phyloP scores from a whole-genome alignment of 2,888 invertebrate genomes.

The Cryptus armator region DNA sequence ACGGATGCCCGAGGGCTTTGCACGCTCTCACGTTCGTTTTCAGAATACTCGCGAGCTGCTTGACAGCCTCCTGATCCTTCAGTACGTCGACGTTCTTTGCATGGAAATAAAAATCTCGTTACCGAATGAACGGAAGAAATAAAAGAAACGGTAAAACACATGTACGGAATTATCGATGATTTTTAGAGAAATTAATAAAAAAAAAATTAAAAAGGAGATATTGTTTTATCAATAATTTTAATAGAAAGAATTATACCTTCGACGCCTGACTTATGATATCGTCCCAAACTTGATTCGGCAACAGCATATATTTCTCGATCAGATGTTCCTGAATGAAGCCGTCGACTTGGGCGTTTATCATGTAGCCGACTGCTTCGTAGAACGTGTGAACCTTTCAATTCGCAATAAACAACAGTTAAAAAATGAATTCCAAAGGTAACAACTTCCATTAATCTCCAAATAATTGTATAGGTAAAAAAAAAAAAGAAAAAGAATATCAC shows the following conservation, averaged over 20 bases:
- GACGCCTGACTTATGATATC: slow-evolving; percentile 98
- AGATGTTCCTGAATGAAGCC: slow-evolving; percentile 95
- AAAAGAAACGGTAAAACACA: neutral
- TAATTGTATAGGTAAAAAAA: neutral
- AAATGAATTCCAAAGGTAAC: neutral
- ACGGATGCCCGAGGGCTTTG: slow-evolving; percentile 98
- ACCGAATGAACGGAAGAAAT: neutral
- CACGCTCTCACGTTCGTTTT: slow-evolving; percentile 99
- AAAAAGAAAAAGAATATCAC: neutral
- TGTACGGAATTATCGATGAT: neutral
- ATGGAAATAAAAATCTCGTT: slow-evolving; percentile 27
- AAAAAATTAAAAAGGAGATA: too few relatives aligned
- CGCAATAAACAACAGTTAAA: slow-evolving; percentile 30
- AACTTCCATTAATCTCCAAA: neutral
- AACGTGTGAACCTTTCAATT: slow-evolving; percentile 93
- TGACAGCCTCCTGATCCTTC: slow-evolving; percentile 98
- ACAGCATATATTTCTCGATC: slow-evolving; percentile 98
- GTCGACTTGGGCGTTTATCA: slow-evolving; percentile 98
- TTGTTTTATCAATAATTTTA: too few relatives aligned
- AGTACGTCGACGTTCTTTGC: slow-evolving; percentile 96
- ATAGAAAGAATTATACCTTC: slow-evolving; percentile 86
- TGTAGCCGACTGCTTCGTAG: slow-evolving; percentile 99
- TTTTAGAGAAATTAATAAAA: slow-evolving; percentile 15
- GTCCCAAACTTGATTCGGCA: slow-evolving; percentile 99
- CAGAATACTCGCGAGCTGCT: slow-evolving; percentile 98